Evolutionary conservation across 2,113 vertebrate genomes (phyloP).

Genomic region (Indicator indicator): DNA sequence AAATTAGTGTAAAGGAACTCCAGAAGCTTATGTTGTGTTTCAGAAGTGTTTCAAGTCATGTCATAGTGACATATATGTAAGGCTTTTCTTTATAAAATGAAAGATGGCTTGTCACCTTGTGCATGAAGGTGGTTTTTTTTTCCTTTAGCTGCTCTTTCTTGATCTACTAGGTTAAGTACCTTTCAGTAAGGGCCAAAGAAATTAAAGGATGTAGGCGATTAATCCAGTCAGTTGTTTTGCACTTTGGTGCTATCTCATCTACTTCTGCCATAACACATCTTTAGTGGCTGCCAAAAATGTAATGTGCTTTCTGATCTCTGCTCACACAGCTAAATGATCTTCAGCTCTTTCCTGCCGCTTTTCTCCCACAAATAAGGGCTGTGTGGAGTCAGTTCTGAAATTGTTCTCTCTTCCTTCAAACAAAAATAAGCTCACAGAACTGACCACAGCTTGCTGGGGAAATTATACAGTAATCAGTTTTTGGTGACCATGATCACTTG

Average conservation of each 20-base stretch:
- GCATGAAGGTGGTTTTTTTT: neutral
- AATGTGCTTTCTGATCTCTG: neutral
- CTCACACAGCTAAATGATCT: neutral
- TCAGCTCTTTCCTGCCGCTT: neutral
- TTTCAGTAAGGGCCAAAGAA: neutral
- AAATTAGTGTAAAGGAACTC: neutral
- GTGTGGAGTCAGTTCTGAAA: neutral
- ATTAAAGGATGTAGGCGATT: neutral
- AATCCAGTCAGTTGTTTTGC: neutral
- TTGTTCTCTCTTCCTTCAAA: neutral
- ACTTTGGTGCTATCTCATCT: neutral
- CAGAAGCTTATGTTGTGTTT: neutral
- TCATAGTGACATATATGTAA: neutral
- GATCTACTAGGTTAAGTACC: neutral
- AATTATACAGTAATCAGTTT: neutral
- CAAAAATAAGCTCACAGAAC: neutral
- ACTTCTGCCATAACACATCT: neutral
- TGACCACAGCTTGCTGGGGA: neutral
- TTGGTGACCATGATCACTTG: neutral
- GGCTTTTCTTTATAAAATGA: neutral
- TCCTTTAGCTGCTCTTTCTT: neutral
- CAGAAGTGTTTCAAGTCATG: neutral
- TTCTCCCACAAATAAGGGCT: neutral
- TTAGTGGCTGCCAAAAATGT: neutral
- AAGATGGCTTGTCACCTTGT: neutral